Evolutionary conservation across 2,113 vertebrate genomes (phyloP).

Genomic region (Amphiprion percula): DNA sequence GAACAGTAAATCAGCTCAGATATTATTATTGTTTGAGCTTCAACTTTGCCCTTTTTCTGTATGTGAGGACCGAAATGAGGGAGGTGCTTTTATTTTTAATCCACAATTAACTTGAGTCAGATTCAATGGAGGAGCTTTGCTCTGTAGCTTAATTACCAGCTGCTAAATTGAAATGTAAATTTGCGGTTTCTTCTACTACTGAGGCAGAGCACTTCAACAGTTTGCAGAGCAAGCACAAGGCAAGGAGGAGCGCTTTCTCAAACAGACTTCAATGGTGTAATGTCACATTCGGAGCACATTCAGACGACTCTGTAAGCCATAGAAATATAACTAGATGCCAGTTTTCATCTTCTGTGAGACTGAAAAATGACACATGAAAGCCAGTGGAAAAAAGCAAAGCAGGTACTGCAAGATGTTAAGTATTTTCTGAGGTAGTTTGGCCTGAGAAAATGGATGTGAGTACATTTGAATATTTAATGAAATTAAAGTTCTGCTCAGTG

Average conservation of each 20-base stretch:
- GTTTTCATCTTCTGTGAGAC: background rate
- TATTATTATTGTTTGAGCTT: background rate
- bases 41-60: background rate
- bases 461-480: conserved; percentile 62
- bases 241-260: conserved; percentile 6
- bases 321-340: background rate
- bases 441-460: conserved; percentile 24
- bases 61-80: conserved; percentile 7
- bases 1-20: conserved; percentile 7
- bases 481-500: conserved; percentile 47
- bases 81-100: conserved; percentile 47
- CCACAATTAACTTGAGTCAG: conserved; percentile 63
- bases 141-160: conserved; percentile 55
- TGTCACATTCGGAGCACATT: conserved; percentile 17
- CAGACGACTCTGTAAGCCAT: background rate
- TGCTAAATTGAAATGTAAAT: conserved; percentile 74
- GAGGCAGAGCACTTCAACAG: conserved; percentile 32
- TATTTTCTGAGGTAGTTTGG: conserved; percentile 3
- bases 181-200: conserved; percentile 37
- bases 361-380: background rate
- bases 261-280: conserved; percentile 11
- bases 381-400: background rate
- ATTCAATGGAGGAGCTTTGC: conserved; percentile 34
- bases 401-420: background rate
- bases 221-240: conserved; percentile 30